A percentile compares a stretch with the other conserved stretches of the same genome.
These are phyloP conservation scores for Luperina testacea DNA, from an alignment of 2,888 invertebrate species.

Conservation along the genomic window DNA sequence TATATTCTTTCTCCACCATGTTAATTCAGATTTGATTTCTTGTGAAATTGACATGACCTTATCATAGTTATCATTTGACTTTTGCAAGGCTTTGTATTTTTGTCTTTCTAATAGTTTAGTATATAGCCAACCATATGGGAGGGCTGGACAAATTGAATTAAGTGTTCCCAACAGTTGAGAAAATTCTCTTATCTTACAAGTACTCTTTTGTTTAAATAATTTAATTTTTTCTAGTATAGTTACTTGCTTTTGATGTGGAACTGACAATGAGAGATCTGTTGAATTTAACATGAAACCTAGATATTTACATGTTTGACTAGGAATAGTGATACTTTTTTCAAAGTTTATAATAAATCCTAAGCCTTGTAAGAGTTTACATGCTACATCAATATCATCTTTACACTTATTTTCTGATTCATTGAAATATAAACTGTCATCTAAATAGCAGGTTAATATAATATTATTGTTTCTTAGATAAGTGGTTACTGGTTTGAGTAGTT, in stretches of 20 bases:
- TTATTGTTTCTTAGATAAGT: no score
- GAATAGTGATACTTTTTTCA: no score
- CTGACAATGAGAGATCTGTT: background rate
- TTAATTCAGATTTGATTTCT: no score
- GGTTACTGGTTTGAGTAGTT: background rate
- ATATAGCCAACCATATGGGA: constrained; percentile 16
- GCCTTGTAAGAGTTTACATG: no score
- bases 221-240: background rate
- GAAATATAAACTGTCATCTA: no score
- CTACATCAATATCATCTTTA: no score
- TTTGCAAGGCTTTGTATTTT: background rate
- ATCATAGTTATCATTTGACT: constrained; percentile 1
- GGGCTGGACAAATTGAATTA: constrained; percentile 11
- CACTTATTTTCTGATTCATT: no score
- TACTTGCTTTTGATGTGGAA: background rate
- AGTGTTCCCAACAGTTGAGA: constrained; percentile 1
- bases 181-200: constrained; percentile 13
- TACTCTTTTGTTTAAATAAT: background rate
- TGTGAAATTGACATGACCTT: no score
- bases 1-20: no score
- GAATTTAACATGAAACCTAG: constrained; percentile 18
- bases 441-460: background rate
- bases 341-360: no score
- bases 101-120: constrained; percentile 8
- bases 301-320: constrained; percentile 6